These are phyloP conservation scores for Tridacna gigas DNA, from an alignment of 2,888 invertebrate genomes.

Conservation along the genomic window DNA sequence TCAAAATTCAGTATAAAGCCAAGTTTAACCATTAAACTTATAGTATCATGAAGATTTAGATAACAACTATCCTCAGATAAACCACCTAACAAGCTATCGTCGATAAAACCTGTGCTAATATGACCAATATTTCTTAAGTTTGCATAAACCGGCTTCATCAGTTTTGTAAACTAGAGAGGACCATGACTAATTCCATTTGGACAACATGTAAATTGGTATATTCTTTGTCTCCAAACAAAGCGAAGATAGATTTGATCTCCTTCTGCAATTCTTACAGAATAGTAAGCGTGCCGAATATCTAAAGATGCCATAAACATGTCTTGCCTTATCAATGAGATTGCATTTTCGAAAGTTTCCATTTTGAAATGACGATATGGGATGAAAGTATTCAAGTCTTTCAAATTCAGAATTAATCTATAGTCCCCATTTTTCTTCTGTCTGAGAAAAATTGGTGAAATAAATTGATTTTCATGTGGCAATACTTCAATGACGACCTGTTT, in stretches of 20 bases:
- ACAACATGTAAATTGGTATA: background rate
- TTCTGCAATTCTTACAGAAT: too few relatives aligned
- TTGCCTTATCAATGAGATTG: too few relatives aligned
- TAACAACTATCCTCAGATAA: background rate
- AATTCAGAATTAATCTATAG: too few relatives aligned
- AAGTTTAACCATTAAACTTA: background rate
- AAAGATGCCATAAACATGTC: too few relatives aligned
- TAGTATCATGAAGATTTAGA: background rate
- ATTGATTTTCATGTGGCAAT: background rate
- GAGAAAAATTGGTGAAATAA: too few relatives aligned
- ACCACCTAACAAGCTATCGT: background rate
- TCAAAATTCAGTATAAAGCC: background rate
- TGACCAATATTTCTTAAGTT: background rate
- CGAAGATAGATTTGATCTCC: background rate
- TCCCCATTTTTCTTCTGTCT: too few relatives aligned
- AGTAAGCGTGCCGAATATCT: too few relatives aligned
- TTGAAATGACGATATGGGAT: background rate
- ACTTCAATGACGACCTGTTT: too few relatives aligned
- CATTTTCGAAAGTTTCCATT: too few relatives aligned
- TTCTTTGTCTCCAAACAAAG: background rate
- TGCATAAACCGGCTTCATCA: too few relatives aligned
- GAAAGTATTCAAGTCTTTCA: background rate
- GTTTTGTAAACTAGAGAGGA: background rate
- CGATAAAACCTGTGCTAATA: background rate
- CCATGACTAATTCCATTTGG: background rate